Conservation (phyloP, 1,140 invertebrate species). For the Pristionchus pacificus region DNA sequence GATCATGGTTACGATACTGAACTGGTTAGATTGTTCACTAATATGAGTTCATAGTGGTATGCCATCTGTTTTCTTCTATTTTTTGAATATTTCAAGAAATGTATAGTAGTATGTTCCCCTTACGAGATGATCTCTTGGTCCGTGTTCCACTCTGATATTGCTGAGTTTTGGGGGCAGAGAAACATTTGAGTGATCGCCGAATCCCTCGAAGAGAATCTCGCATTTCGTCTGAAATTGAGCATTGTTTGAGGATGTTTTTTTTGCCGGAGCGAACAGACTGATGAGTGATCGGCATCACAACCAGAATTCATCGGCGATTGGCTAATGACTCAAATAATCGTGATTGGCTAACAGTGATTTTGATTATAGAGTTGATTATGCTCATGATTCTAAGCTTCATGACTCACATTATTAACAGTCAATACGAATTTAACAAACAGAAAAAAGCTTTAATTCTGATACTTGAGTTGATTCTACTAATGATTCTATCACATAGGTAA, state of each 20-base stretch:
- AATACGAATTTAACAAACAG: background rate
- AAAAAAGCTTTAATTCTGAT: too few relatives aligned
- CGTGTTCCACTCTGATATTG: constrained; percentile 36
- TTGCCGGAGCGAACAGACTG: too few relatives aligned
- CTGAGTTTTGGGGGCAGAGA: constrained; percentile 32
- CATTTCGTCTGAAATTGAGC: constrained; percentile 40
- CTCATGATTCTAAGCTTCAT: background rate
- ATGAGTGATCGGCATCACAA: too few relatives aligned
- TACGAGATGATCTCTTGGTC: constrained; percentile 38
- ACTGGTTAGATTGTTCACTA: too few relatives aligned
- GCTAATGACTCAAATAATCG: too few relatives aligned
- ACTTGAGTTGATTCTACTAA: too few relatives aligned
- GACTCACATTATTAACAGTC: constrained; percentile 6
- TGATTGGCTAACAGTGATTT: constrained; percentile 1
- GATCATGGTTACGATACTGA: too few relatives aligned
- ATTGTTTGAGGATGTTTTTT: too few relatives aligned
- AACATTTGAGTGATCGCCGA: constrained; percentile 36
- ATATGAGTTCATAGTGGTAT: too few relatives aligned
- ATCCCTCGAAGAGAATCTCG: constrained; percentile 41
- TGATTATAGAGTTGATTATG: background rate
- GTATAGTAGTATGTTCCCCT: background rate
- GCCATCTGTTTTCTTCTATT: too few relatives aligned
- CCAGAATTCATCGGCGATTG: too few relatives aligned
- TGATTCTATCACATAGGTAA: background rate
- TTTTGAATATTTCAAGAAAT: constrained; percentile 12